Evolutionary conservation across 2,888 invertebrate genomes (phyloP).

Genomic region (Agriopis aurantiaria): DNA sequence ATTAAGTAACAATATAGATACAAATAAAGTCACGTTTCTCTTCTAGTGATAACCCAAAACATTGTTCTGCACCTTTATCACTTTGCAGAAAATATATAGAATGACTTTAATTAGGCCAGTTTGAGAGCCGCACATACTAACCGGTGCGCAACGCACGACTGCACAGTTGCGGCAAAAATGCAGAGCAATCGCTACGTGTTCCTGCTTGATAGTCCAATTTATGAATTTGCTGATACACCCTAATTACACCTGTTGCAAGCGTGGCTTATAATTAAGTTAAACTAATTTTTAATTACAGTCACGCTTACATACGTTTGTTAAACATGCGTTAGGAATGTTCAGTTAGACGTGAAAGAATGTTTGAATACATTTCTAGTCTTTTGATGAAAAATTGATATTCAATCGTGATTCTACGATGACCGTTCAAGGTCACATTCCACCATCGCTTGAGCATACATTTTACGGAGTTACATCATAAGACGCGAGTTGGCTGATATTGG

Average conservation of each 20-base stretch:
- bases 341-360: slow-evolving; percentile 17
- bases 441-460: slow-evolving; percentile 27
- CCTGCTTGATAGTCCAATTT: slow-evolving; percentile 58
- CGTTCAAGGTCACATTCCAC: slow-evolving; percentile 43
- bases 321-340: slow-evolving; percentile 2
- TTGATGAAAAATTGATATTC: slow-evolving; percentile 1
- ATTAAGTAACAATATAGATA: neutral
- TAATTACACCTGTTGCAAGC: slow-evolving; percentile 55
- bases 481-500: slow-evolving; percentile 44
- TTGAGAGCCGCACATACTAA: slow-evolving; percentile 48
- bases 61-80: slow-evolving; percentile 1
- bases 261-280: slow-evolving; percentile 29
- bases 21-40: neutral
- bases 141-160: slow-evolving; percentile 52
- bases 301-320: slow-evolving; percentile 23
- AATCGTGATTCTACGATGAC: slow-evolving; percentile 25
- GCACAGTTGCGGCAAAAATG: slow-evolving; percentile 53
- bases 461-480: slow-evolving; percentile 41
- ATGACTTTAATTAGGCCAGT: slow-evolving; percentile 28
- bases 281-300: slow-evolving; percentile 22
- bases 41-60: neutral
- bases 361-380: neutral
- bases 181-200: slow-evolving; percentile 53
- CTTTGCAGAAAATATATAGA: neutral
- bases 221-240: slow-evolving; percentile 57